These are phyloP conservation scores for Reinhardtius hippoglossoides DNA, from an alignment of 2,113 vertebrate species.

Conservation along the genomic window DNA sequence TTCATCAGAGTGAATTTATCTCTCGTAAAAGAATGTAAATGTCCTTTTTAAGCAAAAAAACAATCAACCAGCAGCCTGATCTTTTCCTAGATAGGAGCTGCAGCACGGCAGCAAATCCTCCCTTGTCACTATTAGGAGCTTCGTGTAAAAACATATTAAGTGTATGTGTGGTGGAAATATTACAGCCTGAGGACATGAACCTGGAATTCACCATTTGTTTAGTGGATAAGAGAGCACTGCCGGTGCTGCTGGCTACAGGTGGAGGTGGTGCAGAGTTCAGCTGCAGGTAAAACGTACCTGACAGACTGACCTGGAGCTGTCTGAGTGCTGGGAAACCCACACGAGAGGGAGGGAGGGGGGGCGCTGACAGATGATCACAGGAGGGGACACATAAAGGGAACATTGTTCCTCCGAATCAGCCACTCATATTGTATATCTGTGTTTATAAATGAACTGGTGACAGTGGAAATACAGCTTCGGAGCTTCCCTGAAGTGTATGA, in stretches of 20 bases:
- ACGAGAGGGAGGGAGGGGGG: background rate
- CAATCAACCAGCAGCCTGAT: slow-evolving; percentile 45
- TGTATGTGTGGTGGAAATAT: slow-evolving; percentile 67
- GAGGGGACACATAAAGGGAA: slow-evolving; percentile 72
- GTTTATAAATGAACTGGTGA: slow-evolving; percentile 19
- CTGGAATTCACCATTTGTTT: slow-evolving; percentile 81
- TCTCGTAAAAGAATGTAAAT: slow-evolving; percentile 2
- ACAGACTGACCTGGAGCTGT: slow-evolving; percentile 71
- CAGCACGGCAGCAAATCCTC: slow-evolving; percentile 53
- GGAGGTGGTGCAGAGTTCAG: slow-evolving; percentile 81
- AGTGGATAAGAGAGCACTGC: slow-evolving; percentile 62
- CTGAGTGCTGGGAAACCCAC: slow-evolving; percentile 61
- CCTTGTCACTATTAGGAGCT: slow-evolving; percentile 56
- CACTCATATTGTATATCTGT: slow-evolving; percentile 37
- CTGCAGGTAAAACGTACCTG: slow-evolving; percentile 1
- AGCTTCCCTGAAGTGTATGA: background rate
- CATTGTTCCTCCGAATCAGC: slow-evolving; percentile 73
- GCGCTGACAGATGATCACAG: slow-evolving; percentile 67
- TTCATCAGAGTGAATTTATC: background rate
- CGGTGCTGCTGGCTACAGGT: slow-evolving; percentile 61
- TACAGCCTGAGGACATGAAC: slow-evolving; percentile 64
- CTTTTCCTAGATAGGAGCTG: slow-evolving; percentile 38
- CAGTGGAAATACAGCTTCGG: slow-evolving; percentile 4
- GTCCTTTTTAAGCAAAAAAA: background rate
- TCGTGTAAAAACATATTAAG: slow-evolving; percentile 79